Evolutionary conservation across 2,888 invertebrate species (phyloP).

Genomic region (Lissocephala sabroskyi): DNA sequence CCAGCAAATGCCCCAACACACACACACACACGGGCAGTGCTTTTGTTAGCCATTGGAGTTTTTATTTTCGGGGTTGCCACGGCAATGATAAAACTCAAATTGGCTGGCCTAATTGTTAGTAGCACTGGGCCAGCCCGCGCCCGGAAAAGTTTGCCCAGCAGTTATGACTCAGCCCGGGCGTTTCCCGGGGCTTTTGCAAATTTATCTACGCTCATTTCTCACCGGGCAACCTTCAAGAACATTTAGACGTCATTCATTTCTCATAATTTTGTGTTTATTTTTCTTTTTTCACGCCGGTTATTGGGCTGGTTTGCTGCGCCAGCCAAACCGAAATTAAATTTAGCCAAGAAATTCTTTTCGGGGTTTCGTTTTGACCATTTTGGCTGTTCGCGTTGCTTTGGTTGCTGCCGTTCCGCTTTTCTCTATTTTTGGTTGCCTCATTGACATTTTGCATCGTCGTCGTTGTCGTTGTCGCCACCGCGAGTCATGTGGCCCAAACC

Average conservation of each 20-base stretch:
- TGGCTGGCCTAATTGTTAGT: neutral
- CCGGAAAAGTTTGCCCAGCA: slow-evolving; percentile 2
- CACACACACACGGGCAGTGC: neutral
- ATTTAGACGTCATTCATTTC: slow-evolving; percentile 65
- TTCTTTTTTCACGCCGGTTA: slow-evolving; percentile 3
- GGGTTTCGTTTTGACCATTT: slow-evolving; percentile 7
- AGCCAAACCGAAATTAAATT: too few relatives aligned
- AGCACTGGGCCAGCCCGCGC: too few relatives aligned
- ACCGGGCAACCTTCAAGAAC: slow-evolving; percentile 50
- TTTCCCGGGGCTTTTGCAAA: neutral
- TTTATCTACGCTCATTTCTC: slow-evolving; percentile 11
- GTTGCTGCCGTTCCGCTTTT: slow-evolving; percentile 25
- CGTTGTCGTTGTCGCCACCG: neutral
- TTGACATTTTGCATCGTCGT: slow-evolving; percentile 39
- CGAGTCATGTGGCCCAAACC: slow-evolving; percentile 12
- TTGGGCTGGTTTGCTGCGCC: slow-evolving; percentile 1
- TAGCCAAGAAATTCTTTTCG: too few relatives aligned
- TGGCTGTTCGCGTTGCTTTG: slow-evolving; percentile 26
- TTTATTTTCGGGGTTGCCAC: neutral
- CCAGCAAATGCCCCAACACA: slow-evolving; percentile 33
- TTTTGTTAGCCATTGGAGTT: neutral
- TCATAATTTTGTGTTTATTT: slow-evolving; percentile 36
- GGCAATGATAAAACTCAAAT: neutral
- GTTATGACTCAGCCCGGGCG: slow-evolving; percentile 8
- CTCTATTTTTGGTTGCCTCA: slow-evolving; percentile 29